Conservation (phyloP, 2,797 vertebrate species). For the Chaetophractus vellerosus region DNA sequence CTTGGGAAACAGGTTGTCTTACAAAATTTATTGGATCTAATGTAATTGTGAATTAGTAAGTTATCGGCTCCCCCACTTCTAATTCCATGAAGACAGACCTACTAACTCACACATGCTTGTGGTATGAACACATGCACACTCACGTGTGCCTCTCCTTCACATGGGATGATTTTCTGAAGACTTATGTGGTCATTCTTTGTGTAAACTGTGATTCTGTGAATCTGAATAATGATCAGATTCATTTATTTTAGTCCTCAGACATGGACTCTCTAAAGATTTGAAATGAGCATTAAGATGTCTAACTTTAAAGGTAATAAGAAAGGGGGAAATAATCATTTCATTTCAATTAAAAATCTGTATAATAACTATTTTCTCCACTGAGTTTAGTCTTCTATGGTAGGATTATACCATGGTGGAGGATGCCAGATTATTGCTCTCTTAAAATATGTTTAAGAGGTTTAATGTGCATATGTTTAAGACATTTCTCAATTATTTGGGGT, state of each 20-base stretch:
- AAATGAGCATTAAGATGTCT: constrained; percentile 38
- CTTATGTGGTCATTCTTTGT: background rate
- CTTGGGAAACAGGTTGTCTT: constrained; percentile 27
- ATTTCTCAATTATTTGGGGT: background rate
- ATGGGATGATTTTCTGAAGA: constrained; percentile 45
- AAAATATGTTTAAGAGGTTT: background rate
- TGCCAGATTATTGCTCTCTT: background rate
- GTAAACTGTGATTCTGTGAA: background rate
- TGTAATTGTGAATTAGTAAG: background rate
- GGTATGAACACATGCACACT: background rate
- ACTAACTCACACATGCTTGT: background rate
- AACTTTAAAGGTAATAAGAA: constrained; percentile 49
- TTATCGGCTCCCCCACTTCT: background rate
- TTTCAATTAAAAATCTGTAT: constrained; percentile 50
- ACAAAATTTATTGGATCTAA: background rate
- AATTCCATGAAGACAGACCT: background rate
- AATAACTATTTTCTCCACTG: background rate
- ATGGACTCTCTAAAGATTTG: constrained; percentile 48
- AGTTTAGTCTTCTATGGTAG: background rate
- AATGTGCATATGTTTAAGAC: background rate
- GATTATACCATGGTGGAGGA: background rate
- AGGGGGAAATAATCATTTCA: background rate
- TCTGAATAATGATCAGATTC: background rate
- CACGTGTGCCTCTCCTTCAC: background rate
- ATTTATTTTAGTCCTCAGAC: constrained; percentile 24